phyloP scores from a whole-genome alignment of 2,113 vertebrate species.

The Xiphophorus couchianus region DNA sequence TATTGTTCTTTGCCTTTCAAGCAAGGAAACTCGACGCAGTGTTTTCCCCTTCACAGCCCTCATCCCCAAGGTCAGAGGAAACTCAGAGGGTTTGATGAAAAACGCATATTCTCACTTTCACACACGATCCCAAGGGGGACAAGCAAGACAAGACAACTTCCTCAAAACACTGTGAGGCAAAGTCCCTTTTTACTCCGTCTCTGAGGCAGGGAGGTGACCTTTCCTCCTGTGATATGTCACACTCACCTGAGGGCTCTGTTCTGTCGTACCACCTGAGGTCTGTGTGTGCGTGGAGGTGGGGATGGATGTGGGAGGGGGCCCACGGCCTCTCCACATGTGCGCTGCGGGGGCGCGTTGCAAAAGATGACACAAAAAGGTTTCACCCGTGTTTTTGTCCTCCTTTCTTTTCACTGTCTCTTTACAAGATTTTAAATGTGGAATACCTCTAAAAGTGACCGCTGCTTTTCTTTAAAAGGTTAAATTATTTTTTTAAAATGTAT shows the following conservation, averaged over 20 bases:
- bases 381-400: not conserved
- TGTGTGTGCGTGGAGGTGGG: slow-evolving; percentile 3
- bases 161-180: slow-evolving; percentile 24
- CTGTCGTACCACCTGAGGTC: slow-evolving; percentile 62
- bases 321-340: slow-evolving; percentile 11
- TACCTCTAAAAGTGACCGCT: not conserved
- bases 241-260: slow-evolving; percentile 59
- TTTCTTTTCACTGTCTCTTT: slow-evolving; percentile 23
- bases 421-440: slow-evolving; percentile 43
- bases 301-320: too few species aligned
- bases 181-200: slow-evolving; percentile 39
- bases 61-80: slow-evolving; percentile 33
- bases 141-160: slow-evolving; percentile 29
- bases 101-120: not conserved
- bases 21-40: not conserved
- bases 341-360: slow-evolving; percentile 13
- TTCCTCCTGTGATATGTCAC: slow-evolving; percentile 55
- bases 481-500: slow-evolving; percentile 25
- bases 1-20: not conserved
- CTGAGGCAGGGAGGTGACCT: slow-evolving; percentile 45
- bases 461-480: slow-evolving; percentile 25
- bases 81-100: slow-evolving; percentile 10
- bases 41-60: not conserved
- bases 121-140: slow-evolving; percentile 27
- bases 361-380: slow-evolving; percentile 41